These are phyloP conservation scores for Coenobita brevimanus DNA, from an alignment of 1,140 invertebrate species.

Conservation along the genomic window DNA sequence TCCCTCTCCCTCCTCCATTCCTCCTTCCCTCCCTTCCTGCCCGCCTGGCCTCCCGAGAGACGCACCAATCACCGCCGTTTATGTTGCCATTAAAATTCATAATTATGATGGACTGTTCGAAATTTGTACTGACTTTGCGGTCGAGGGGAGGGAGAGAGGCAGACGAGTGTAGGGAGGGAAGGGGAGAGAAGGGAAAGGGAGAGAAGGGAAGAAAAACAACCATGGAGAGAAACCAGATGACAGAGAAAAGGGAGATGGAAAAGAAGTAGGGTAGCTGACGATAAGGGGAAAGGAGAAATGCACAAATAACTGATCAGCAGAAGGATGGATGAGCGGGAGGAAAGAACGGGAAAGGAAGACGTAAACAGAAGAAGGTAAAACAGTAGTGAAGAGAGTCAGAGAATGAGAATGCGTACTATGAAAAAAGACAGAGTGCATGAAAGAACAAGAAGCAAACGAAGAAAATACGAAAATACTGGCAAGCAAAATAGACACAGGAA, in stretches of 20 bases:
- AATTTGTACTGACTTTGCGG: conserved; percentile 66
- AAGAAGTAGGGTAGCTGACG: neutral
- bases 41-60: conserved; percentile 11
- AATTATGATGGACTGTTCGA: conserved; percentile 69
- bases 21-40: neutral
- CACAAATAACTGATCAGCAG: neutral
- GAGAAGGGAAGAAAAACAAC: neutral
- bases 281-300: neutral
- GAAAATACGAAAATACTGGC: neutral
- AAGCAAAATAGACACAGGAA: neutral
- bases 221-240: neutral
- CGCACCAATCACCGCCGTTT: conserved; percentile 65
- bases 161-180: neutral
- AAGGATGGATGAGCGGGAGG: neutral
- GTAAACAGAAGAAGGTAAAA: too few relatives aligned
- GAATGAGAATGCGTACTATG: too few relatives aligned
- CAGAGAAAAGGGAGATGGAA: neutral
- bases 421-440: neutral
- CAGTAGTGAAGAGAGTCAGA: too few relatives aligned
- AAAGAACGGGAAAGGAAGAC: neutral
- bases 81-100: conserved; percentile 69
- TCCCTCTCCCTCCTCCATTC: neutral
- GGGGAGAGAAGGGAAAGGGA: neutral
- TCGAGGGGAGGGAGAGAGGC: conserved; percentile 9
- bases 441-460: neutral